These are phyloP conservation scores for Carlito syrichta DNA, from an alignment of 2,113 vertebrate genomes.

Conservation along the genomic window DNA sequence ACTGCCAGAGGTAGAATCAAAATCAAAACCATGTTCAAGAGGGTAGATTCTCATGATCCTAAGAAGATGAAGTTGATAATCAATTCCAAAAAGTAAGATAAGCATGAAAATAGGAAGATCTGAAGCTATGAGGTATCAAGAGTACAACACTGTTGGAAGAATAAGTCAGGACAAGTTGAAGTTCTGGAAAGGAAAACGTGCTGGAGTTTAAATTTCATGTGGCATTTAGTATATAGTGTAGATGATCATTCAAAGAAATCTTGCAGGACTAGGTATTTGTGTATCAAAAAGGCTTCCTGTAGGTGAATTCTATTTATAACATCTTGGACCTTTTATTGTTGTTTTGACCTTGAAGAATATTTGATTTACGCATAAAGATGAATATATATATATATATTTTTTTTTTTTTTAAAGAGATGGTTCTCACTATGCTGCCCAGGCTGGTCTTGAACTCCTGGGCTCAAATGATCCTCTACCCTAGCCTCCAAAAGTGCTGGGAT, in stretches of 20 bases:
- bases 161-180: background rate
- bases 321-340: background rate
- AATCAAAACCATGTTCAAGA: background rate
- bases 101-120: background rate
- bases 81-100: background rate
- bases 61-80: background rate
- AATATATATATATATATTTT: too few species aligned
- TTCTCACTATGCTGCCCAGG: too few species aligned
- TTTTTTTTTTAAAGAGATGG: too few species aligned
- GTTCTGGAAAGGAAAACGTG: background rate
- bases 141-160: background rate
- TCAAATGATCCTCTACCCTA: too few species aligned
- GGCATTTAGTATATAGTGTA: background rate
- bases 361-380: background rate
- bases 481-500: too few species aligned
- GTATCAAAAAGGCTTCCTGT: background rate
- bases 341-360: background rate
- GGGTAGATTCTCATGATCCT: background rate
- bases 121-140: background rate
- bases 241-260: conserved; percentile 3
- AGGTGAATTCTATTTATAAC: background rate
- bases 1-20: background rate
- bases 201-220: background rate
- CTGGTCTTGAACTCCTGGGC: too few species aligned
- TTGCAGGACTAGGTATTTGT: background rate